Evolutionary conservation across 2,888 invertebrate genomes (phyloP).

Genomic region (Smittia sp.): DNA sequence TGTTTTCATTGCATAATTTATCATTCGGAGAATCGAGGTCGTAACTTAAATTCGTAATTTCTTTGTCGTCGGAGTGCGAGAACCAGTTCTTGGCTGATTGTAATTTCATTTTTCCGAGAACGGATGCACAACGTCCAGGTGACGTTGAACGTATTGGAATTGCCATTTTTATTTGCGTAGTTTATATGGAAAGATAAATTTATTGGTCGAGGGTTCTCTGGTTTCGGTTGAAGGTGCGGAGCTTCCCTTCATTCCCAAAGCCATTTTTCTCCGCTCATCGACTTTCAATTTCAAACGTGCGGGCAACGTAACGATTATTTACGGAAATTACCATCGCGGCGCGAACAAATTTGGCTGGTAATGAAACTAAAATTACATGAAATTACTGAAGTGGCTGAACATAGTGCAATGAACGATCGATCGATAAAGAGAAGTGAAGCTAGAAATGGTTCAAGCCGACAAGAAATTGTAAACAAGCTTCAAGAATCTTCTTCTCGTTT

Average conservation of each 20-base stretch:
- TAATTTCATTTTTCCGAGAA: background rate
- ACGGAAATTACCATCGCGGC: background rate
- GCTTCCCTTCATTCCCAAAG: too few relatives aligned
- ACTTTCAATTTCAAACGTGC: background rate
- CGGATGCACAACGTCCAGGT: background rate
- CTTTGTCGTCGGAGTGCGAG: background rate
- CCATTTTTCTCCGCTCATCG: too few relatives aligned
- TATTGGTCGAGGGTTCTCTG: too few relatives aligned
- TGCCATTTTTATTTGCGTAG: background rate
- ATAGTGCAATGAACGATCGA: background rate
- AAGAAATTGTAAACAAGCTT: too few relatives aligned
- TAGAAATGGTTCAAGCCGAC: too few relatives aligned
- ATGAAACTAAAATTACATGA: background rate
- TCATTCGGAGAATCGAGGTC: background rate
- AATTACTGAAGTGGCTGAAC: background rate
- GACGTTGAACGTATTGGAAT: background rate
- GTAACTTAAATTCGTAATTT: background rate
- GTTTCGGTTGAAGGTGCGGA: too few relatives aligned
- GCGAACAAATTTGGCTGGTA: background rate
- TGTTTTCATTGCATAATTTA: background rate
- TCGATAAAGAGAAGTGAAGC: background rate
- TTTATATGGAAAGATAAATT: background rate
- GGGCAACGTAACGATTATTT: background rate
- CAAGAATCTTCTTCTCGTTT: too few relatives aligned
- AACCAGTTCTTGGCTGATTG: background rate